phyloP scores from a whole-genome alignment of 2,797 vertebrate species.

The Anabacerthia variegaticeps region DNA sequence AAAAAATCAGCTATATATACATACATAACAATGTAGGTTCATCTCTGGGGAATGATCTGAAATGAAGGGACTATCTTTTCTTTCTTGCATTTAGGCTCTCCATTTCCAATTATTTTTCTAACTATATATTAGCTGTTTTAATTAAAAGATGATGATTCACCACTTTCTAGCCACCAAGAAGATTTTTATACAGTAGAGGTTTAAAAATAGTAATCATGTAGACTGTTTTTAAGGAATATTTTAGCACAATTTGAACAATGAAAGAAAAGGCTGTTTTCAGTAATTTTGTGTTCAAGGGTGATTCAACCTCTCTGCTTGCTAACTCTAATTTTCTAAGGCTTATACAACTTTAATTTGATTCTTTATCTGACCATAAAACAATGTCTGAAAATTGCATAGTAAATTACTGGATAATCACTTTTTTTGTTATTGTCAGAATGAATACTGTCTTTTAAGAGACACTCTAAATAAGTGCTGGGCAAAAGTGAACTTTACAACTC shows the following conservation, averaged over 20 bases:
- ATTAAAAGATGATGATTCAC: constrained; percentile 69
- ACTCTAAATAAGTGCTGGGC: not conserved
- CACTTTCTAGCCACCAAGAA: constrained; percentile 45
- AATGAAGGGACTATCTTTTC: constrained; percentile 34
- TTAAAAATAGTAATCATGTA: constrained; percentile 25
- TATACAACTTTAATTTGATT: constrained; percentile 77
- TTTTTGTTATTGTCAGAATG: constrained; percentile 56
- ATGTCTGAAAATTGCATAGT: constrained; percentile 68
- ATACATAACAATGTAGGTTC: constrained; percentile 4
- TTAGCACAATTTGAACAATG: constrained; percentile 54
- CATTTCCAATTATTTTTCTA: constrained; percentile 50
- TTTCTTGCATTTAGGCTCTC: not conserved
- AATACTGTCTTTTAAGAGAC: constrained; percentile 37
- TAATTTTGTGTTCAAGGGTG: constrained; percentile 71
- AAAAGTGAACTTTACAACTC: constrained; percentile 44
- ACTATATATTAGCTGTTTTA: constrained; percentile 61
- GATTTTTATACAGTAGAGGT: constrained; percentile 27
- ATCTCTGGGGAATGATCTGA: constrained; percentile 4
- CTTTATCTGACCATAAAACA: constrained; percentile 73
- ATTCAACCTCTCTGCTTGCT: constrained; percentile 68
- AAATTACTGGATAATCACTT: constrained; percentile 70
- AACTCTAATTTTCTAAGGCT: constrained; percentile 75
- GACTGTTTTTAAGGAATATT: constrained; percentile 40
- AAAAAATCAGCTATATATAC: not conserved
- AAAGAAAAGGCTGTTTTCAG: constrained; percentile 43